Conservation (phyloP, 2,797 vertebrate genomes). For the Hafferia zeledoni region DNA sequence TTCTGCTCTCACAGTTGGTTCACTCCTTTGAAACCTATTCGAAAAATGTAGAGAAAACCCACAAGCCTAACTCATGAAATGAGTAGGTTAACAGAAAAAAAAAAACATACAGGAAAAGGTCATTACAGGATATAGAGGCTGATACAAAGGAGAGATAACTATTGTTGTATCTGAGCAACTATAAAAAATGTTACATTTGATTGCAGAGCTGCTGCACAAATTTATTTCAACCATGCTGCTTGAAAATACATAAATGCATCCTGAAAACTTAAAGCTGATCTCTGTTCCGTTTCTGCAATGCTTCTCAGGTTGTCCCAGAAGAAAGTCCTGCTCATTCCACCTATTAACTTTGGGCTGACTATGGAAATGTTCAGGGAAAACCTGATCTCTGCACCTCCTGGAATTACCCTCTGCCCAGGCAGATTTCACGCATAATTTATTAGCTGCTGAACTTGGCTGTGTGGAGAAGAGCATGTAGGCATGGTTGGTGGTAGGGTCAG, state of each 20-base stretch:
- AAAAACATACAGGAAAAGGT: neutral
- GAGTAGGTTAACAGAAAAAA: neutral
- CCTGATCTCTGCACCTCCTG: neutral
- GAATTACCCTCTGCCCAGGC: neutral
- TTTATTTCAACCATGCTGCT: neutral
- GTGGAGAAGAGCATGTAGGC: neutral
- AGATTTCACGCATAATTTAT: neutral
- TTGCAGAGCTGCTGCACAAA: neutral
- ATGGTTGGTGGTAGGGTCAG: neutral
- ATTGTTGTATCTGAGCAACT: neutral
- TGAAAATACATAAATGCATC: neutral
- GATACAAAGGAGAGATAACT: neutral
- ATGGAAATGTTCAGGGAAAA: neutral
- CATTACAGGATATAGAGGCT: neutral
- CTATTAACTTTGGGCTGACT: fast-evolving
- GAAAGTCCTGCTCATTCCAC: neutral
- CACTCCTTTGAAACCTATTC: neutral
- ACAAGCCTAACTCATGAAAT: neutral
- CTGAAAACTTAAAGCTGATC: neutral
- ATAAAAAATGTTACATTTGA: neutral
- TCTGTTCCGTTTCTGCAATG: neutral
- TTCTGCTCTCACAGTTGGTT: neutral
- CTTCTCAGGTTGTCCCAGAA: neutral
- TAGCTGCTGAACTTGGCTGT: neutral
- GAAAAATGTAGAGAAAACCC: neutral